Conservation (phyloP, 2,113 vertebrate species). For the Aythya baeri region DNA sequence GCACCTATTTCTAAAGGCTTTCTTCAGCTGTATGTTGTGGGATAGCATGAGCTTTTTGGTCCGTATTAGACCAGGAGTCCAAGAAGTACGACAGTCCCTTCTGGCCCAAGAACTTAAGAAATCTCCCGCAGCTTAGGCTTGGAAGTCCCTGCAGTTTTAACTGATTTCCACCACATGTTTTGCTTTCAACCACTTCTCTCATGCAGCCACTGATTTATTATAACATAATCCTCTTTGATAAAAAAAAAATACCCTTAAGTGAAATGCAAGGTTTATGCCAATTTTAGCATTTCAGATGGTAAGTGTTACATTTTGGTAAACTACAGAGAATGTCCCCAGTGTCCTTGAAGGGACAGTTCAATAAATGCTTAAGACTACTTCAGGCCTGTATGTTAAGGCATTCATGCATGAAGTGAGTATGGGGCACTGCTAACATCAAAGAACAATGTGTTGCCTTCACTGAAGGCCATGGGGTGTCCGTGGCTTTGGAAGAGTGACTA, state of each 20-base stretch:
- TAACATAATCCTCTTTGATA: neutral
- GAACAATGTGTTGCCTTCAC: neutral
- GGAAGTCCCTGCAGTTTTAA: neutral
- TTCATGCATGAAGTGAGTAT: neutral
- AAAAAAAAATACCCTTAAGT: neutral
- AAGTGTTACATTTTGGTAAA: neutral
- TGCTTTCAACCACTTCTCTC: neutral
- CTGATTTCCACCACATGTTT: neutral
- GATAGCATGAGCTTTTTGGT: neutral
- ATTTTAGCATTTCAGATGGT: neutral
- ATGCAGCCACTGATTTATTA: neutral
- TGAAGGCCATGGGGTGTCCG: neutral
- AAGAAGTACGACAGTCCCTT: neutral
- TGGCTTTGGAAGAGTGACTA: neutral
- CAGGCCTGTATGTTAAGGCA: neutral
- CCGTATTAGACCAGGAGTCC: neutral
- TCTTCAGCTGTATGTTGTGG: neutral
- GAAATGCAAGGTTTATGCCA: neutral
- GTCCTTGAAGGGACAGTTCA: neutral
- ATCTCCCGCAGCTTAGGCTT: neutral
- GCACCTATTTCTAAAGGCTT: neutral
- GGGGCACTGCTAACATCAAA: neutral
- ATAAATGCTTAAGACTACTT: neutral
- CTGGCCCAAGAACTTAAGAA: neutral
- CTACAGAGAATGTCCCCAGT: neutral